Percentiles rank a stretch among this genome's conserved stretches.
phyloP scores from a whole-genome alignment of 2,797 vertebrate species.

The Pogonophryne albipinna region DNA sequence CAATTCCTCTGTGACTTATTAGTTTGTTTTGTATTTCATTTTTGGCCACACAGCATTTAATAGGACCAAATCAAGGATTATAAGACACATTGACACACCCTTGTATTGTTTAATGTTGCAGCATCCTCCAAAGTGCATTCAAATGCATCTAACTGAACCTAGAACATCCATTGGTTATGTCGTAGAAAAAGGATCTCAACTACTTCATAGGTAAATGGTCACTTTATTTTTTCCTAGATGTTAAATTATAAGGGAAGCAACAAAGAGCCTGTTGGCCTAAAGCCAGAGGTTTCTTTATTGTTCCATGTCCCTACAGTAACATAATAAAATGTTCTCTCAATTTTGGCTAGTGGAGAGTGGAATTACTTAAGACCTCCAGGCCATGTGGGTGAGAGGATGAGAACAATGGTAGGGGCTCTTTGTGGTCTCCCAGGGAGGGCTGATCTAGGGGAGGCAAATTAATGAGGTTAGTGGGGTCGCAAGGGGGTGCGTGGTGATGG shows the following conservation, averaged over 20 bases:
- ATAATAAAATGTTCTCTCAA: constrained; percentile 72
- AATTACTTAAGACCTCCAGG: constrained; percentile 68
- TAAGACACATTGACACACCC: background rate
- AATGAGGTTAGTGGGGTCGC: constrained; percentile 77
- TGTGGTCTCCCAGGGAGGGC: constrained; percentile 72
- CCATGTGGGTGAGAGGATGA: constrained; percentile 51
- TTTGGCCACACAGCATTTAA: constrained; percentile 2
- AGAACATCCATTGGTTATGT: constrained; percentile 46
- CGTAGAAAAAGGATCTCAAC: constrained; percentile 48
- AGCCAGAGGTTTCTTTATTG: constrained; percentile 57
- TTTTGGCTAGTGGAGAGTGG: constrained; percentile 59
- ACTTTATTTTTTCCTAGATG: constrained; percentile 42
- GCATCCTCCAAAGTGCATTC: constrained; percentile 48
- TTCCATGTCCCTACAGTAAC: constrained; percentile 60
- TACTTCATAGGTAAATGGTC: constrained; percentile 56
- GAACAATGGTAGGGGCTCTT: constrained; percentile 71
- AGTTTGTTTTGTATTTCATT: constrained; percentile 24
- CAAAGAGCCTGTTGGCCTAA: constrained; percentile 44
- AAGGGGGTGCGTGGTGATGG: constrained; percentile 66
- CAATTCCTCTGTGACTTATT: constrained; percentile 7
- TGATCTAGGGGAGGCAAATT: constrained; percentile 80
- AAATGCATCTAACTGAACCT: constrained; percentile 45
- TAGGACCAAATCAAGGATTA: background rate
- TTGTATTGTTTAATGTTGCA: constrained; percentile 45
- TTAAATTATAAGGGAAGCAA: constrained; percentile 41